A percentile compares a stretch with the other conserved stretches of the same genome.
Conservation (phyloP, 1,140 invertebrate genomes). For the Ctenoplectra terminalis region DNA sequence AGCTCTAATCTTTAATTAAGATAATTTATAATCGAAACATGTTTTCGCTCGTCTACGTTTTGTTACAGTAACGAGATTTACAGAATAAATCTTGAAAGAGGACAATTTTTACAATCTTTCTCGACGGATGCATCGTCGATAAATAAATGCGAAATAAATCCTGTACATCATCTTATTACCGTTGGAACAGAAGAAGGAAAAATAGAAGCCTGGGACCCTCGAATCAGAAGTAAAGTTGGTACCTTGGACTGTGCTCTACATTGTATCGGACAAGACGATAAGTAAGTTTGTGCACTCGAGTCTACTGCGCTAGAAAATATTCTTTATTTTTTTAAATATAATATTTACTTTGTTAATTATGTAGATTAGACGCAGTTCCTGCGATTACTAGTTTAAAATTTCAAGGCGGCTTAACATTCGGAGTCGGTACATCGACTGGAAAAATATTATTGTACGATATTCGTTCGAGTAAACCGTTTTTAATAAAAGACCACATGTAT, state of each 20-base stretch:
- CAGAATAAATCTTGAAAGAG: conserved; percentile 97
- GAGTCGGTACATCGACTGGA: conserved; percentile 96
- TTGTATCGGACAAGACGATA: conserved; percentile 85
- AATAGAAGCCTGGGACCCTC: conserved; percentile 98
- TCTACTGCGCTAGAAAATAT: not conserved
- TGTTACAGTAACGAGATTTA: conserved; percentile 92
- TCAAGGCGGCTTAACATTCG: conserved; percentile 92
- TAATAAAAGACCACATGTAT: conserved; percentile 98
- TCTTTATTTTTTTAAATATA: not conserved
- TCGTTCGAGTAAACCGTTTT: conserved; percentile 93
- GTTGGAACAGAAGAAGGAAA: conserved; percentile 96
- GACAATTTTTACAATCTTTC: conserved; percentile 95
- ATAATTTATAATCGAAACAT: conserved; percentile 79
- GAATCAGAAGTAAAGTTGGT: conserved; percentile 89
- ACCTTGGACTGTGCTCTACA: conserved; percentile 93
- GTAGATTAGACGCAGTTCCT: conserved; percentile 83
- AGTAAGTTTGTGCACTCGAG: conserved; percentile 78
- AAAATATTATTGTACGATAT: conserved; percentile 98
- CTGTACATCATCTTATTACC: conserved; percentile 93
- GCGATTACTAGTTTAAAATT: conserved; percentile 92
- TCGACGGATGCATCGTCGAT: conserved; percentile 89
- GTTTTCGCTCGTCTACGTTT: conserved; percentile 19
- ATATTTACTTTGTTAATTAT: conserved; percentile 6
- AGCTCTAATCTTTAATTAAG: conserved; percentile 85
- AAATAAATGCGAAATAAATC: conserved; percentile 95